phyloP scores from a whole-genome alignment of 2,797 vertebrate genomes.

The Menidia menidia region DNA sequence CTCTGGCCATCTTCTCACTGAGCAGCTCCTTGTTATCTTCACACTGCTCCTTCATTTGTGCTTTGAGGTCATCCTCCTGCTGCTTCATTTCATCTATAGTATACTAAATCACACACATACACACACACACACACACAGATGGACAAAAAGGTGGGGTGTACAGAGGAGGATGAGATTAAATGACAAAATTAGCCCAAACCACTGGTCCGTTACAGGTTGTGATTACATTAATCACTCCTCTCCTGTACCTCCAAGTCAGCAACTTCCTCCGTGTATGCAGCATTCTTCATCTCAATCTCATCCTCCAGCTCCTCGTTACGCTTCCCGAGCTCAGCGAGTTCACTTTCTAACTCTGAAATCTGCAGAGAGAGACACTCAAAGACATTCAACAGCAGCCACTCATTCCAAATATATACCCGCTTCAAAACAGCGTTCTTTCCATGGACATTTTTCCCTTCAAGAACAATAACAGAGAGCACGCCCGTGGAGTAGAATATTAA shows the following conservation, averaged over 20 bases:
- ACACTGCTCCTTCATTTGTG: slow-evolving; percentile 80
- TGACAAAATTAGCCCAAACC: slow-evolving; percentile 47
- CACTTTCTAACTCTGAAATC: slow-evolving; percentile 73
- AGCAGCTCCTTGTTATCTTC: slow-evolving; percentile 78
- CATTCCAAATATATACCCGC: background rate
- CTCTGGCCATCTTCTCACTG: slow-evolving; percentile 82
- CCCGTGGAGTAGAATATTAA: background rate
- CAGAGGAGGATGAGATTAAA: slow-evolving; percentile 23
- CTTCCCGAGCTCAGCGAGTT: slow-evolving; percentile 72
- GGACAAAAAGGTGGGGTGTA: slow-evolving; percentile 1
- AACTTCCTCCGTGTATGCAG: slow-evolving; percentile 71
- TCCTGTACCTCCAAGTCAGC: slow-evolving; percentile 77
- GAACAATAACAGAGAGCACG: background rate
- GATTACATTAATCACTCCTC: slow-evolving; percentile 42
- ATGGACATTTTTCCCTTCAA: background rate
- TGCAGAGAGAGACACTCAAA: slow-evolving; percentile 43
- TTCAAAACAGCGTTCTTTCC: background rate
- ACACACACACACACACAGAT: slow-evolving; percentile 24
- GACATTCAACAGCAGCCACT: background rate
- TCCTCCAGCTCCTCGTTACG: slow-evolving; percentile 72
- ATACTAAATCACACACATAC: slow-evolving; percentile 50
- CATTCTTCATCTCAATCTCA: slow-evolving; percentile 69
- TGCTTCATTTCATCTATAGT: slow-evolving; percentile 72
- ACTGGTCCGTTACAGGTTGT: slow-evolving; percentile 35
- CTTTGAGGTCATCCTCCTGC: slow-evolving; percentile 66